phyloP scores from a whole-genome alignment of 2,888 invertebrate species.

The Troglohyphantes excavatus region DNA sequence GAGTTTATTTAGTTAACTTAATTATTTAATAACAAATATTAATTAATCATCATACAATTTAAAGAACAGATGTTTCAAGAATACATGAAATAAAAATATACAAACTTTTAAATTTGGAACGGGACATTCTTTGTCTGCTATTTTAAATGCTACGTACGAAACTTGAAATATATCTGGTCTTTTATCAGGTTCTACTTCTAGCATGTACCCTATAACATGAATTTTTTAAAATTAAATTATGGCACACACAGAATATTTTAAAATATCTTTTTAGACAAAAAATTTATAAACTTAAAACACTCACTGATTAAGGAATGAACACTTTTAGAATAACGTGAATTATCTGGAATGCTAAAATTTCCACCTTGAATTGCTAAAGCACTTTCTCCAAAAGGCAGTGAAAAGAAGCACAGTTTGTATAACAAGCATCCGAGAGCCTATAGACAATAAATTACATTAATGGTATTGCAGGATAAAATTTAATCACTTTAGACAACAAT shows the following conservation, averaged over 20 bases:
- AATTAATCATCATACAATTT: not conserved
- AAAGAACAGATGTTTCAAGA: not conserved
- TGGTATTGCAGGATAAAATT: no score
- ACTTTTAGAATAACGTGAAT: constrained; percentile 88
- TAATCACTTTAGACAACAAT: not conserved
- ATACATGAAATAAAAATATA: not conserved
- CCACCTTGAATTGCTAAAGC: constrained; percentile 95
- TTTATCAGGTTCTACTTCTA: constrained; percentile 90
- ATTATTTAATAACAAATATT: not conserved
- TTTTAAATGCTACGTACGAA: constrained; percentile 79
- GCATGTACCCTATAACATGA: constrained; percentile 87
- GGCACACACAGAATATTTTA: not conserved
- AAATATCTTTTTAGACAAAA: not conserved
- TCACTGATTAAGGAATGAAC: constrained; percentile 89
- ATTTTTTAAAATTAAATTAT: constrained; percentile 52
- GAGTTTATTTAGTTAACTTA: not conserved
- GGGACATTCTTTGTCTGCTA: constrained; percentile 89
- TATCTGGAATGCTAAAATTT: constrained; percentile 92
- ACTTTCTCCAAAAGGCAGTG: constrained; percentile 94
- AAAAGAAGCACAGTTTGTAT: constrained; percentile 94
- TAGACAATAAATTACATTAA: constrained; percentile 80
- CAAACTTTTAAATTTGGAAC: constrained; percentile 89
- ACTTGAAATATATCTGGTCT: constrained; percentile 88
- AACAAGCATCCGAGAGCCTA: constrained; percentile 93
- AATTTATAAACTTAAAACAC: constrained; percentile 80